Evolutionary conservation across 2,888 invertebrate genomes (phyloP).

Genomic region (Uropetala carovei): DNA sequence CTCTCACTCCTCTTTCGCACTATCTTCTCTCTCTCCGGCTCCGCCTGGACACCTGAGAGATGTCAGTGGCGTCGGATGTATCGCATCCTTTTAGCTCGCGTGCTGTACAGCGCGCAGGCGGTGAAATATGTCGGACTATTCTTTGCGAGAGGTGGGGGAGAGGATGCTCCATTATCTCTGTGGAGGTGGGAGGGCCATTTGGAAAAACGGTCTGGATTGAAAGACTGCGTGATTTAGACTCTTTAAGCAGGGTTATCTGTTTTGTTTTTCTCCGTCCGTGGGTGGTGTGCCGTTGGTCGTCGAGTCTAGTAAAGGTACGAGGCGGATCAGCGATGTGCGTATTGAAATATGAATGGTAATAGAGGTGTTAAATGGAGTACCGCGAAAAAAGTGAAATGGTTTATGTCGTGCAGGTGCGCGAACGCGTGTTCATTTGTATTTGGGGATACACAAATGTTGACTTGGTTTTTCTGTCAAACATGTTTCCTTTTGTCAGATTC

Average conservation of each 20-base stretch:
- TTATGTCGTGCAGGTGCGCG: too few relatives aligned
- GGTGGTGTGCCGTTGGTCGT: neutral
- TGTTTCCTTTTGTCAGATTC: too few relatives aligned
- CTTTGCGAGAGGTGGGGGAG: slow-evolving; percentile 27
- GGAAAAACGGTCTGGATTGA: slow-evolving; percentile 29
- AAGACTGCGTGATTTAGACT: slow-evolving; percentile 24
- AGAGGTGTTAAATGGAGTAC: too few relatives aligned
- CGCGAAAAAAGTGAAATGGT: too few relatives aligned
- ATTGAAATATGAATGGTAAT: too few relatives aligned
- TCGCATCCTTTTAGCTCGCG: slow-evolving; percentile 52
- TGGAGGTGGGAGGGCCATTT: neutral
- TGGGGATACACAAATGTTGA: too few relatives aligned
- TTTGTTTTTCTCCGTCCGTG: neutral
- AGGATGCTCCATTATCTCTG: slow-evolving; percentile 44
- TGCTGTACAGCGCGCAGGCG: slow-evolving; percentile 43
- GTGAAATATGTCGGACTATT: slow-evolving; percentile 56
- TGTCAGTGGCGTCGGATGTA: slow-evolving; percentile 30
- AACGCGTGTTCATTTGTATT: too few relatives aligned
- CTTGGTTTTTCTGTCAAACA: too few relatives aligned
- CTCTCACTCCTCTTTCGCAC: neutral
- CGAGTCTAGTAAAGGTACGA: too few relatives aligned
- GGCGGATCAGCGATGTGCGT: too few relatives aligned
- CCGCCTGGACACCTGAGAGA: slow-evolving; percentile 29
- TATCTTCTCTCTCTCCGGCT: neutral
- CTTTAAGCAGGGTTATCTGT: neutral